A percentile compares a stretch with the other conserved stretches of the same genome.
Evolutionary conservation across 2,888 invertebrate genomes (phyloP).

Genomic region (Chorisops tibialis): DNA sequence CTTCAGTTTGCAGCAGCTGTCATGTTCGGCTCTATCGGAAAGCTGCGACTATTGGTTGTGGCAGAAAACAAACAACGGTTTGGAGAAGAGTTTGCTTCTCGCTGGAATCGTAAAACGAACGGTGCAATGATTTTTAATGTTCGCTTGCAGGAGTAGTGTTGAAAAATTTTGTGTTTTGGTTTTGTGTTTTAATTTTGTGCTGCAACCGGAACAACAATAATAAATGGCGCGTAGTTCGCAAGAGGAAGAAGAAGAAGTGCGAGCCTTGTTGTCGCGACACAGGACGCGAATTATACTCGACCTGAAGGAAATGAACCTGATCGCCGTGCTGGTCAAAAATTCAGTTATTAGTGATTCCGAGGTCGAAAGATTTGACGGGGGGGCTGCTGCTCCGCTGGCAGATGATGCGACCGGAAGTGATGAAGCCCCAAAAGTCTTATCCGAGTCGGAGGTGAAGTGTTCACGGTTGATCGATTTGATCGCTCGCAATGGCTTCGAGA

Average conservation of each 20-base stretch:
- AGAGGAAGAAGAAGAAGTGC: slow-evolving; percentile 55
- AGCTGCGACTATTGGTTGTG: no score
- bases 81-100: no score
- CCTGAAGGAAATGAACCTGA: slow-evolving; percentile 60
- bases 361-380: slow-evolving; percentile 45
- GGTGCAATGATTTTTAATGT: no score
- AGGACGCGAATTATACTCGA: slow-evolving; percentile 62
- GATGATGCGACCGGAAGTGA: not conserved
- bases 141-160: no score
- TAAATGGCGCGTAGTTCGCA: slow-evolving; percentile 13
- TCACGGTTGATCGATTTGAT: slow-evolving; percentile 61
- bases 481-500: slow-evolving; percentile 60
- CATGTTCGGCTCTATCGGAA: no score
- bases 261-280: slow-evolving; percentile 61
- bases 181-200: no score
- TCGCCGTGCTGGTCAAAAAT: slow-evolving; percentile 63
- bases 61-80: no score
- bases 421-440: slow-evolving; percentile 20
- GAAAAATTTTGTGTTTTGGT: no score
- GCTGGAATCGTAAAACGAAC: no score
- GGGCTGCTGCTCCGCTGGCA: not conserved
- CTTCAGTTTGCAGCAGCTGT: no score
- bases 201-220: no score
- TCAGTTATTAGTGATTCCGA: slow-evolving; percentile 62
- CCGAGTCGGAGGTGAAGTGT: slow-evolving; percentile 52